Base-by-base conservation (phyloP, 2,113 vertebrate genomes). In the Perognathus longimembris region DNA sequence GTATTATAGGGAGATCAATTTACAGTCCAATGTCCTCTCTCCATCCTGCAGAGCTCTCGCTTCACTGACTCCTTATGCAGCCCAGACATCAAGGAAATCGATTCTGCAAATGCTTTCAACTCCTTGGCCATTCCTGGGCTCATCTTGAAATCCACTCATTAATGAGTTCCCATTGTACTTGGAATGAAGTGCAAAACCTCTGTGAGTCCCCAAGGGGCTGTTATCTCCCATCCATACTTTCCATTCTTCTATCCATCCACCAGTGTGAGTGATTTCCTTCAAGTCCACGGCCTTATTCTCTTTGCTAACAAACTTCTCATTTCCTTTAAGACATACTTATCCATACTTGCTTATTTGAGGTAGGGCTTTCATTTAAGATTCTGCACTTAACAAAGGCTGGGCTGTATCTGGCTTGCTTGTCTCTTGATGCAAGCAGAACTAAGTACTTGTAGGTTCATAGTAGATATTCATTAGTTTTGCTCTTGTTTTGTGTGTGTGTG, bases 31-130 rank as follows among this genome's bases (percentile, higher is more conserved):
- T 54, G 50, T 54, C 50, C 50, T 54, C 50, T 54, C 10, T 45
- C 42, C 42, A 54, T 54, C 50, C 14, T 54, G 50, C 11, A 54
- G 50, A 54, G 50, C 50, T 54, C 50, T 54, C 11, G 8, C 50
- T 15, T 54, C 50, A 54, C 11, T 54, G 50, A 54, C 11, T 54
- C 50, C 14, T 54, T 54, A 11, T 54, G n/a, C 81, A 69, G 38
- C 64, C n/a, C 69, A 69, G 42, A 61, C 7, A 8, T 18, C 28
- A 5, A 0, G 17, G 24, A 61, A 75, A 66, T 71, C 69, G 67
- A 36, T 89, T 86, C n/a, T 24, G 54, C 59, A n/a, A 75, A 69
- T 63, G 64, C 54, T 17, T 79, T 71, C 54, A 92, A 75, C 80
- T 66, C 66, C 85, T 88, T 40, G 40, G 54, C 40, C 26, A 36